Conservation (phyloP, 1,140 invertebrate species). For the Solen grandis region DNA sequence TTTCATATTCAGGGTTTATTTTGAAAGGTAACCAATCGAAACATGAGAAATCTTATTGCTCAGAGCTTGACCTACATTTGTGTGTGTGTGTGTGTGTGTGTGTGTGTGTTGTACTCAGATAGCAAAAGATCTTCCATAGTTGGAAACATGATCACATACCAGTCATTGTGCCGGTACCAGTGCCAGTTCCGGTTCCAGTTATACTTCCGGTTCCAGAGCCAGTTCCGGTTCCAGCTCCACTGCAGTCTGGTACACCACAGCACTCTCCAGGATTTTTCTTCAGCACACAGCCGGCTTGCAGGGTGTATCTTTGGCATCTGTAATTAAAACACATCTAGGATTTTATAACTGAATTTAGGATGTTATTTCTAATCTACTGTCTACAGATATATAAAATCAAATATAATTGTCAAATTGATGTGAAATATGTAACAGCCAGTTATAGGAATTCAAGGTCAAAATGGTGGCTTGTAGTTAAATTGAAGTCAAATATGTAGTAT, state of each 20-base stretch:
- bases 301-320: conserved; percentile 65
- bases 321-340: no score
- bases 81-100: no score
- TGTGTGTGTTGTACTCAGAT: no score
- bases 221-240: conserved; percentile 36
- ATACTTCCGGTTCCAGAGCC: conserved; percentile 15
- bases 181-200: conserved; percentile 2
- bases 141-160: no score
- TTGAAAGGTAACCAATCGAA: background rate
- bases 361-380: background rate
- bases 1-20: background rate
- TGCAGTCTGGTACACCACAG: conserved; percentile 65
- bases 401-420: background rate
- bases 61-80: conserved; percentile 6
- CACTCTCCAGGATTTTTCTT: conserved; percentile 60
- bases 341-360: no score
- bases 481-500: no score
- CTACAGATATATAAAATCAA: background rate
- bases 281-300: conserved; percentile 64
- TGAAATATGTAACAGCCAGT: no score
- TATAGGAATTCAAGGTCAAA: no score
- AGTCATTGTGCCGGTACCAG: background rate
- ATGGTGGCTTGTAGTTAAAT: no score
- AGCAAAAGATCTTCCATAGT: no score
- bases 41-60: background rate